These are phyloP conservation scores for Datnioides undecimradiatus DNA, from an alignment of 2,113 vertebrate genomes.

Conservation along the genomic window DNA sequence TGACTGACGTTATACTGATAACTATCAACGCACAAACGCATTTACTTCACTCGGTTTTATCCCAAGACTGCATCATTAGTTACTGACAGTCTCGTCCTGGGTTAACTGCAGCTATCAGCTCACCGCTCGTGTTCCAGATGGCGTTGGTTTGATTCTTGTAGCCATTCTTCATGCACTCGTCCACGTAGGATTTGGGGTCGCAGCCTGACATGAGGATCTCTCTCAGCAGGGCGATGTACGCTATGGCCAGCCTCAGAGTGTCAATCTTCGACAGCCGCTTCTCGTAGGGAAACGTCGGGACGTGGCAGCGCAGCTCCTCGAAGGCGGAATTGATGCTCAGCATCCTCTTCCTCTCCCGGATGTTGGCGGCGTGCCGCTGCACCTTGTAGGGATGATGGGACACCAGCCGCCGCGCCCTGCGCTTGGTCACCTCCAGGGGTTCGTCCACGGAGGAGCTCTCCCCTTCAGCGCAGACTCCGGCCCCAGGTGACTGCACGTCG, in stretches of 20 bases:
- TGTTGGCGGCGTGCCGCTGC: conserved; percentile 85
- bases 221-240: conserved; percentile 86
- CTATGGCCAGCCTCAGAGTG: conserved; percentile 84
- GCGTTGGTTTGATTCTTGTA: conserved; percentile 78
- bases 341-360: conserved; percentile 87
- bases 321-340: conserved; percentile 86
- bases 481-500: conserved; percentile 63
- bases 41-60: too few relatives aligned
- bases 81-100: neutral
- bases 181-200: conserved; percentile 84
- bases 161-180: conserved; percentile 84
- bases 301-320: conserved; percentile 82
- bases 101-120: conserved; percentile 41
- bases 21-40: too few relatives aligned
- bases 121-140: conserved; percentile 88
- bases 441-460: conserved; percentile 79
- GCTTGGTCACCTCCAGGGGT: conserved; percentile 45
- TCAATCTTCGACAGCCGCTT: conserved; percentile 88
- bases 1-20: neutral
- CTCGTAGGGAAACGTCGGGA: conserved; percentile 88
- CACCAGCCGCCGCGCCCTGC: conserved; percentile 10
- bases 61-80: neutral
- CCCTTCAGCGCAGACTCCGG: conserved; percentile 71
- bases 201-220: conserved; percentile 86
- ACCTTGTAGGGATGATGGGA: conserved; percentile 77